Percentiles rank a stretch among this genome's conserved stretches.
phyloP scores from a whole-genome alignment of 1,140 invertebrate species.

The Macrosteles quadrilineatus region DNA sequence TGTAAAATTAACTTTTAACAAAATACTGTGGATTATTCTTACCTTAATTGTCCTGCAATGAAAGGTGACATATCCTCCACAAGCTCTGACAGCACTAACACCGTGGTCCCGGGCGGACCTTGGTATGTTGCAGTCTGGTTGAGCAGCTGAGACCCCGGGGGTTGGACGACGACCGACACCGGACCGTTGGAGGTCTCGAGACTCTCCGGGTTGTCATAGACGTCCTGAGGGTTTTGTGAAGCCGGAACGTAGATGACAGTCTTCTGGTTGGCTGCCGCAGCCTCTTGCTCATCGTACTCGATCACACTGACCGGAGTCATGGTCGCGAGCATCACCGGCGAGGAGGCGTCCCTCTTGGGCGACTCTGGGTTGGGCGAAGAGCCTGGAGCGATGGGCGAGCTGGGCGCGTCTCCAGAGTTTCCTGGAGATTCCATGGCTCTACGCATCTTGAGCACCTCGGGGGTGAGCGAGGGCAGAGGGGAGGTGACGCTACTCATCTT shows the following conservation, averaged over 20 bases:
- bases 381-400: conserved; percentile 31
- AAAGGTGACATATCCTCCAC: conserved; percentile 45
- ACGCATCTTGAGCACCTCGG: conserved; percentile 19
- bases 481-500: conserved; percentile 24
- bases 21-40: no score
- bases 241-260: conserved; percentile 35
- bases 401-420: conserved; percentile 11
- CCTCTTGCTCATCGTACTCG: conserved; percentile 39
- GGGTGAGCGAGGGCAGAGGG: neutral
- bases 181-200: conserved; percentile 30
- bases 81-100: conserved; percentile 45
- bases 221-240: conserved; percentile 32
- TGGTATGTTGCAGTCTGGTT: conserved; percentile 37
- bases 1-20: no score
- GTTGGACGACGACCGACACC: conserved; percentile 41
- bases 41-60: conserved; percentile 40
- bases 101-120: conserved; percentile 41
- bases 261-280: conserved; percentile 26
- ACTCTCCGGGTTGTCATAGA: conserved; percentile 36
- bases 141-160: conserved; percentile 31
- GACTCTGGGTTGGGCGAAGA: conserved; percentile 32
- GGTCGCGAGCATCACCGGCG: conserved; percentile 42
- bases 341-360: conserved; percentile 34
- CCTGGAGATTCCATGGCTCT: conserved; percentile 24
- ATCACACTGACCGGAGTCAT: conserved; percentile 43